Evolutionary conservation across 2,797 vertebrate genomes (phyloP), one percentile per base, ranked within the genome.

Genomic region (Mico argentatus): DNA sequence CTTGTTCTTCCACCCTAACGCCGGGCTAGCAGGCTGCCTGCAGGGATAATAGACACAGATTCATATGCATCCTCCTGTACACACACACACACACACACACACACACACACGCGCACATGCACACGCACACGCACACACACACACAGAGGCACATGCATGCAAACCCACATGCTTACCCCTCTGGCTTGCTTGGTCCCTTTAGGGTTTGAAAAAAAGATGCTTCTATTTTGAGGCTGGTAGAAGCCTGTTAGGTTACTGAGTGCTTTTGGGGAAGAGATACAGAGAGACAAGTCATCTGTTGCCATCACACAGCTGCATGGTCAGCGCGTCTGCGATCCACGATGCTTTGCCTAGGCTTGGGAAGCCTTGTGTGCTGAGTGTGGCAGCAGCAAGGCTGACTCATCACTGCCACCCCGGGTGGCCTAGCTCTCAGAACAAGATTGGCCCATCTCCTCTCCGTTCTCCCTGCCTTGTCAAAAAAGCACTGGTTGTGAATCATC

Each of bases 351-450:
- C 64, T 88, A 0, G 2, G 30, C 30, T 46, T 30, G 20, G 48
- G 67, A 77, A 81, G 13, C 79, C 64, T 22, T 1, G 20, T 72
- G 41, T 80, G 44, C 67, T 89, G 84, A 86, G 55, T 8, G 1
- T 15, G 59, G 59, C 82, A 24, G 77, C 7, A 14, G 57, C 41
- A 2, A 61, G 9, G 13, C 81, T 94, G 94, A 96, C 75, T 97
- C 82, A 84, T 96, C 75, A 3, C 39, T 92, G 83, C 87, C 52
- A 33, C 61, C 52, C 4, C 0, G 67, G 85, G 93, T 24, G 55
- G 67, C 80, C 91, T 90, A 96, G 92, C 72, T 97, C 75, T 87
- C 70, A 70, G 73, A 39, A 88, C 7, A 59, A 79, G 87, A 46
- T 27, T 19, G 80, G 55, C 14, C 87, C 44, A 14, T 57, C 44